A percentile compares a stretch with the other conserved stretches of the same genome.
These are phyloP conservation scores for Gadus chalcogrammus DNA, from an alignment of 2,113 vertebrate species.

Conservation along the genomic window DNA sequence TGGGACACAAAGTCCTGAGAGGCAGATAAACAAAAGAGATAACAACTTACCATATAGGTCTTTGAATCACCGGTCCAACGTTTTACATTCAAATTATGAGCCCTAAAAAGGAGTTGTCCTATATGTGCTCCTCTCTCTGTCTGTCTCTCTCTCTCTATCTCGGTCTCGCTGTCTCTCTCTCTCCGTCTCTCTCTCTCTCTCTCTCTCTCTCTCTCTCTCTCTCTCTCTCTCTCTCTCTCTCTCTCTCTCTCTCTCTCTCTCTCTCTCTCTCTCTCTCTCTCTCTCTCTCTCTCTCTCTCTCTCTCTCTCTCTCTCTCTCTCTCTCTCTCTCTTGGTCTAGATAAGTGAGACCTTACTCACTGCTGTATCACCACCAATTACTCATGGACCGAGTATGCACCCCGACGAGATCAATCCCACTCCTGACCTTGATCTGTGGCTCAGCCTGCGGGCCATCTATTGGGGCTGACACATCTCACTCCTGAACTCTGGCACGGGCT, in stretches of 20 bases:
- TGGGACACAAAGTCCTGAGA: not conserved
- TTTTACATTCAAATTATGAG: constrained; percentile 46
- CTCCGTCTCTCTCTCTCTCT: too few species aligned
- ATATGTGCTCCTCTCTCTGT: constrained; percentile 39
- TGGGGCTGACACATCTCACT: constrained; percentile 59
- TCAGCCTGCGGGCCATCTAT: constrained; percentile 53
- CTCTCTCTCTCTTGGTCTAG: constrained; percentile 13
- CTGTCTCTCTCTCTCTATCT: not conserved
- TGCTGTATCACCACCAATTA: constrained; percentile 53
- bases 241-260: constrained; percentile 19
- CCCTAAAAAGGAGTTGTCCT: constrained; percentile 64
- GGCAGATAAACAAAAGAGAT: too few species aligned
- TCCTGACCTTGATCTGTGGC: constrained; percentile 56
- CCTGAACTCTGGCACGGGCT: constrained; percentile 46
- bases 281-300: constrained; percentile 12
- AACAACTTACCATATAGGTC: not conserved
- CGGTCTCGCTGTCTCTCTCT: too few species aligned
- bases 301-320: not conserved
- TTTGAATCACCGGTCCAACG: constrained; percentile 41
- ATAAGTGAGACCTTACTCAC: constrained; percentile 28
- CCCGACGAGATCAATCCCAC: constrained; percentile 65
- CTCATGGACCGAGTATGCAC: constrained; percentile 65
- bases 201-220: too few species aligned
- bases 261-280: constrained; percentile 4
- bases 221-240: constrained; percentile 27